phyloP scores from a whole-genome alignment of 2,797 vertebrate genomes.

The Avahi laniger region DNA sequence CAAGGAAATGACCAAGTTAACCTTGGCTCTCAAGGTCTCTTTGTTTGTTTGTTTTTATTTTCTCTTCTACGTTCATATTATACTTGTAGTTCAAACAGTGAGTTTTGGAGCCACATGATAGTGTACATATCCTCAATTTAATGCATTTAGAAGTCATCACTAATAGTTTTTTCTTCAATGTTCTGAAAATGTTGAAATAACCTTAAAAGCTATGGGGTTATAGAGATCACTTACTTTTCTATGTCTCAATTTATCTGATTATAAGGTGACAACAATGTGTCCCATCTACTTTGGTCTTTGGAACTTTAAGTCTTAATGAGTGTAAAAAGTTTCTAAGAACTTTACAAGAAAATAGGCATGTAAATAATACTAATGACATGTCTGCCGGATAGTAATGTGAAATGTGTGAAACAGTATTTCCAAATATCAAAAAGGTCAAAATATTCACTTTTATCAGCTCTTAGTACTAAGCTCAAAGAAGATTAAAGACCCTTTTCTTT shows the following conservation, averaged over 20 bases:
- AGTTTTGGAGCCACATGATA: constrained; percentile 55
- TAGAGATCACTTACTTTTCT: constrained; percentile 56
- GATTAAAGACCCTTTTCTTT: constrained; percentile 67
- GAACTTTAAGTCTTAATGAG: constrained; percentile 56
- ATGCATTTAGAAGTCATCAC: constrained; percentile 70
- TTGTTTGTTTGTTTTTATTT: constrained; percentile 65
- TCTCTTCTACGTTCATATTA: constrained; percentile 39
- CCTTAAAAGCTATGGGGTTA: constrained; percentile 50
- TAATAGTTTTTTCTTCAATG: constrained; percentile 46
- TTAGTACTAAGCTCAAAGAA: constrained; percentile 63
- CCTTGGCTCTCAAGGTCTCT: constrained; percentile 64
- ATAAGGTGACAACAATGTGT: constrained; percentile 67
- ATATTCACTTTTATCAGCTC: constrained; percentile 70
- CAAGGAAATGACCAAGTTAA: constrained; percentile 63
- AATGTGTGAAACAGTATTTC: constrained; percentile 62
- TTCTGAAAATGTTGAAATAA: constrained; percentile 69
- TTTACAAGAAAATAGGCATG: constrained; percentile 48
- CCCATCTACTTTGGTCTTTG: constrained; percentile 50
- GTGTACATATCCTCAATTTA: constrained; percentile 67
- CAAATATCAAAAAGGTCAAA: constrained; percentile 68
- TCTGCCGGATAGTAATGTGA: constrained; percentile 21
- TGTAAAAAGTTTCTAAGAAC: constrained; percentile 59
- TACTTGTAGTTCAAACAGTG: constrained; percentile 57
- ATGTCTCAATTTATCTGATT: constrained; percentile 71
- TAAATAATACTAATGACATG: constrained; percentile 55